Conservation (phyloP, 2,797 vertebrate genomes). For the Peromyscus aztecus region DNA sequence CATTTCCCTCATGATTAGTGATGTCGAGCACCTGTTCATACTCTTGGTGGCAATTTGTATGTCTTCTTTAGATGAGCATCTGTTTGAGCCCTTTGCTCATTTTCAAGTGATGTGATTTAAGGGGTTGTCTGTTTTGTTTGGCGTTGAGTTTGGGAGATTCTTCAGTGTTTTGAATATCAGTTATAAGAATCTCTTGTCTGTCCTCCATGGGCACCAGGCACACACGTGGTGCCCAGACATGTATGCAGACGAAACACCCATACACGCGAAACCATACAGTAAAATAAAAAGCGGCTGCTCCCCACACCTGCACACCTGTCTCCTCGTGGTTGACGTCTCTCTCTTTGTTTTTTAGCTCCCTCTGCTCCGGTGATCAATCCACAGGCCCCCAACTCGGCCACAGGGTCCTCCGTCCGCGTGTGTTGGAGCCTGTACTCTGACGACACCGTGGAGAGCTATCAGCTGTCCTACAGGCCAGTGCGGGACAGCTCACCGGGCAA, state of each 20-base stretch:
- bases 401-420: conserved; percentile 92
- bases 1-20: neutral
- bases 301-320: too few relatives aligned
- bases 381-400: conserved; percentile 94
- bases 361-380: conserved; percentile 97
- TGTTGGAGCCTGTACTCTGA: conserved; percentile 97
- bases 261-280: neutral
- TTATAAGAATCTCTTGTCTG: neutral
- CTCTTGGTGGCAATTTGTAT: neutral
- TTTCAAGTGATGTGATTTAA: neutral
- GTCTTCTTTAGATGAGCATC: neutral
- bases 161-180: neutral
- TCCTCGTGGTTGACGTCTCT: neutral
- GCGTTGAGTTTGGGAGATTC: neutral
- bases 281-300: neutral
- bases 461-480: conserved; percentile 92
- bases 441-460: conserved; percentile 95
- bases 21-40: neutral
- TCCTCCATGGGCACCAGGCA: neutral
- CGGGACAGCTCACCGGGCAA: conserved; percentile 86
- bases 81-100: neutral
- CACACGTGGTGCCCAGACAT: neutral
- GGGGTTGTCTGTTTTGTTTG: neutral
- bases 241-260: too few relatives aligned
- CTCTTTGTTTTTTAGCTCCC: conserved; percentile 89